These are phyloP conservation scores for Connochaetes taurinus DNA, from an alignment of 2,113 vertebrate genomes.

Conservation along the genomic window DNA sequence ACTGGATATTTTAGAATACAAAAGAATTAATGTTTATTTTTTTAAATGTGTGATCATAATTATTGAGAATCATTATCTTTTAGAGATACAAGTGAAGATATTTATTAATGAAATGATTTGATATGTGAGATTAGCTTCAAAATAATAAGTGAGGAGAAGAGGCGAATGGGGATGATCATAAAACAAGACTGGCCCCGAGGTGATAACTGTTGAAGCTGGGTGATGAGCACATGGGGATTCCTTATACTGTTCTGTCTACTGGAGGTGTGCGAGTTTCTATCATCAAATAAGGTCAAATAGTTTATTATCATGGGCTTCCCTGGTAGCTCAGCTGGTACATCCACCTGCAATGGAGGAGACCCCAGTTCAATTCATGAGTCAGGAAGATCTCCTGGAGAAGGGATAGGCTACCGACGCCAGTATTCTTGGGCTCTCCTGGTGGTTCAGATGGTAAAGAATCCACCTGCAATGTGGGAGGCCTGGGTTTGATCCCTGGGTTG, in stretches of 20 bases:
- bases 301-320: neutral
- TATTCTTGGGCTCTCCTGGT: neutral
- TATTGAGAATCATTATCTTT: neutral
- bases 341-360: neutral
- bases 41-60: neutral
- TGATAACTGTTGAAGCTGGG: neutral
- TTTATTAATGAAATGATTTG: neutral
- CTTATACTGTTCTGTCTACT: neutral
- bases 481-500: neutral
- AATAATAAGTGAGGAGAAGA: neutral
- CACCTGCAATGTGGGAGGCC: neutral
- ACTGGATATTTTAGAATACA: neutral
- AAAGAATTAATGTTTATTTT: conserved; percentile 24
- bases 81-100: neutral
- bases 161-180: neutral
- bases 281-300: neutral
- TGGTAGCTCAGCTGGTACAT: neutral
- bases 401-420: neutral
- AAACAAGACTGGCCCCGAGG: neutral
- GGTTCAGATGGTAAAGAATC: neutral
- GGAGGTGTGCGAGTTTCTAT: neutral
- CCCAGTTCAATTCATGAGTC: neutral
- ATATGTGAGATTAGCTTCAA: neutral
- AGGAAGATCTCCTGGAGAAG: neutral
- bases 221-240: neutral